These are phyloP conservation scores for Synanthedon tipuliformis DNA, from an alignment of 2,888 invertebrate genomes.

Conservation along the genomic window DNA sequence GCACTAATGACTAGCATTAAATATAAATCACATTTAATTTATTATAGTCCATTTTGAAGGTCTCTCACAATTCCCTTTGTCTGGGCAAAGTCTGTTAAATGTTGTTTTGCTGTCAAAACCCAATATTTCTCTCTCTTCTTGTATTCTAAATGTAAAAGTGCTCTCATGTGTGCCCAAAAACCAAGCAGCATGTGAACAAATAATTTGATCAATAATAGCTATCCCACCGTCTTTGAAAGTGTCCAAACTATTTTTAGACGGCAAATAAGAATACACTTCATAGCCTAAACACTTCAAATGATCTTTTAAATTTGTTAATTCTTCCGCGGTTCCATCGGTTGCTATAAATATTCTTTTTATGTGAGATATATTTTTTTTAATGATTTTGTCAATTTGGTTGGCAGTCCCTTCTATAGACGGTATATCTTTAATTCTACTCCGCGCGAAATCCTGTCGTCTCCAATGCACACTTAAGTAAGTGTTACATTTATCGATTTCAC, in stretches of 20 bases:
- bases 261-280: conserved; percentile 37
- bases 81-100: conserved; percentile 87
- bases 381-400: conserved; percentile 74
- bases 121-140: conserved; percentile 96
- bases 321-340: conserved; percentile 79
- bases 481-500: conserved; percentile 52
- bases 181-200: conserved; percentile 87
- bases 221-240: conserved; percentile 83
- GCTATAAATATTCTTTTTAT: conserved; percentile 78
- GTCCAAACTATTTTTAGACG: conserved; percentile 54
- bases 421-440: conserved; percentile 77
- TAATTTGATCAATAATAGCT: conserved; percentile 95
- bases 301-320: conserved; percentile 55
- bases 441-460: conserved; percentile 88
- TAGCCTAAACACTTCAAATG: conserved; percentile 43
- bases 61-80: conserved; percentile 73
- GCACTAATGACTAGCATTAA: background rate
- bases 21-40: conserved; percentile 30
- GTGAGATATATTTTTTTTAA: conserved; percentile 59
- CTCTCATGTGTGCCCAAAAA: conserved; percentile 95
- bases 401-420: conserved; percentile 84
- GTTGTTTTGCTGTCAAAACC: conserved; percentile 85
- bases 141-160: conserved; percentile 95
- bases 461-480: conserved; percentile 89
- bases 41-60: conserved; percentile 84